Evolutionary conservation across 1,140 invertebrate genomes (phyloP).

Genomic region (Nomia melanderi): DNA sequence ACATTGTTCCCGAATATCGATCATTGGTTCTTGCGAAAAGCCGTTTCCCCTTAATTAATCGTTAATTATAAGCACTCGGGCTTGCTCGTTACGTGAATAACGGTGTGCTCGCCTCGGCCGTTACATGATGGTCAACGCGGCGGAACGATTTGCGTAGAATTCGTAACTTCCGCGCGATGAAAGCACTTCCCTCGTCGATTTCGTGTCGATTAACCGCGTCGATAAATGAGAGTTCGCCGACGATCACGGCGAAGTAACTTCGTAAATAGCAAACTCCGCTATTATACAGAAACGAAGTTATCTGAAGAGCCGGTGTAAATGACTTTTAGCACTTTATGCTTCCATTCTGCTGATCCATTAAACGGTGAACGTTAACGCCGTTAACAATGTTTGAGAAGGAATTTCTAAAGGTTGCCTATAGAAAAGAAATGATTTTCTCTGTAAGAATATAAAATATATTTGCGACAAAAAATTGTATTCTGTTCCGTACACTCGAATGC

Average conservation of each 20-base stretch:
- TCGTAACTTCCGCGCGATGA: conserved; percentile 51
- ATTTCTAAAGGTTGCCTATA: too few species aligned
- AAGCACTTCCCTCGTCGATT: conserved; percentile 43
- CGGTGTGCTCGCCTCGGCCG: conserved; percentile 10
- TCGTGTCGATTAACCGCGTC: conserved; percentile 34
- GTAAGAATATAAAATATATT: too few species aligned
- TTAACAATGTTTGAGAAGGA: too few species aligned
- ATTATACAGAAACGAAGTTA: not conserved
- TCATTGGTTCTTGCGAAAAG: conserved; percentile 21
- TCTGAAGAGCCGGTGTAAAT: not conserved
- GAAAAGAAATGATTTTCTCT: too few species aligned
- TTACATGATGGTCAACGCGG: conserved; percentile 38
- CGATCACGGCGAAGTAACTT: not conserved
- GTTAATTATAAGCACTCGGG: conserved; percentile 50
- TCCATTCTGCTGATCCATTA: too few species aligned
- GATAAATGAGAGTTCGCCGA: conserved; percentile 1
- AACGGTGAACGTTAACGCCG: too few species aligned
- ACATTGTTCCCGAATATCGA: not conserved
- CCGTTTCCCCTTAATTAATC: conserved; percentile 36
- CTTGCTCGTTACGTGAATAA: conserved; percentile 47
- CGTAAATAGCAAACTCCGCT: not conserved
- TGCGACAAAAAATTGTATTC: too few species aligned
- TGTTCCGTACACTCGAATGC: too few species aligned
- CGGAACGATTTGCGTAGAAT: conserved; percentile 51
- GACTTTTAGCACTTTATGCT: conserved; percentile 8